Evolutionary conservation across 2,113 vertebrate genomes (phyloP).

Genomic region (Sander vitreus): DNA sequence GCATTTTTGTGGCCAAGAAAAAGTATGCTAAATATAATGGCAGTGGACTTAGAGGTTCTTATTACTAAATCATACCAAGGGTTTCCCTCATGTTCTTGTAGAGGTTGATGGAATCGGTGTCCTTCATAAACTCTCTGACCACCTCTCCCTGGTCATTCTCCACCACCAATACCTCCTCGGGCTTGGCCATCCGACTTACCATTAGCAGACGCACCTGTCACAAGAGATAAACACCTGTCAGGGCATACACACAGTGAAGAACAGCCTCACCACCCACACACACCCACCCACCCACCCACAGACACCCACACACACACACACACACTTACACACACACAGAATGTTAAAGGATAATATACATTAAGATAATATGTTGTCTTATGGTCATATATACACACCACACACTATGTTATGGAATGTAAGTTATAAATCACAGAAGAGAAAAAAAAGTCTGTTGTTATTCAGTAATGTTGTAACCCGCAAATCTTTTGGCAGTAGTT

Average conservation of each 20-base stretch:
- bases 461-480: slow-evolving; percentile 31
- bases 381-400: not conserved
- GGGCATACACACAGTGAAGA: not conserved
- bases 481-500: slow-evolving; percentile 45
- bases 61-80: slow-evolving; percentile 85
- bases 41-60: not conserved
- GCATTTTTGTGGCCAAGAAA: not conserved
- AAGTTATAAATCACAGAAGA: not conserved
- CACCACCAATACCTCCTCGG: slow-evolving; percentile 98
- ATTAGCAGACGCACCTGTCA: slow-evolving; percentile 95
- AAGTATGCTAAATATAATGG: not conserved
- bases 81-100: slow-evolving; percentile 99
- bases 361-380: not conserved
- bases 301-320: not conserved
- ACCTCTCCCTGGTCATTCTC: slow-evolving; percentile 99
- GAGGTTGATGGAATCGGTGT: slow-evolving; percentile 98
- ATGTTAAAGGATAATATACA: not conserved
- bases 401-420: not conserved
- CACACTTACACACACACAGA: not conserved
- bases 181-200: slow-evolving; percentile 99
- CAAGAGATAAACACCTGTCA: slow-evolving; percentile 43
- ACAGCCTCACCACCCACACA: not conserved
- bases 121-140: slow-evolving; percentile 99
- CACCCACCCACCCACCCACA: too few species aligned
- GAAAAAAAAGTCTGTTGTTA: not conserved